Base-by-base conservation (phyloP, 2,888 invertebrate genomes). In the Drosophila paranaensis region DNA sequence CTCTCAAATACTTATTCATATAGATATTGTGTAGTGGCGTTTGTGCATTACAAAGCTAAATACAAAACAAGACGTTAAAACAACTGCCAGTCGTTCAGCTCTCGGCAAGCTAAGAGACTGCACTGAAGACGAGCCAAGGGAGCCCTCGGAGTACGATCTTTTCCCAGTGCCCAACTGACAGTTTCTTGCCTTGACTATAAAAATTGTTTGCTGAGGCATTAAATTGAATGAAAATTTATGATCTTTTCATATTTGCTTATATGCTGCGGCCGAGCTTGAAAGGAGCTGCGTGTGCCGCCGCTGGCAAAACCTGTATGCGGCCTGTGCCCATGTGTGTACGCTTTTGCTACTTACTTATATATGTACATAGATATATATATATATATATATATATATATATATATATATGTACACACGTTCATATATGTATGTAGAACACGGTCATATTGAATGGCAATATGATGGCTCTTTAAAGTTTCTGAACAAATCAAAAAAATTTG, bases 221-320 rank as follows among this genome's bases (percentile, higher is more conserved):
- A 92, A 92, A 92, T 92, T 92, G 92, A 92, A 92, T 91, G 90
- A 88, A 91, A 92, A 92, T 92, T 92, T 92, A 92, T 92, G 90
- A 89, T 90, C 89, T 87, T 88, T 90, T 89, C 88, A 91, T 91
- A 90, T 90, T 90, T 91, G 82, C 87, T 88, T 87, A 85, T 81
- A 82, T 73, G 83, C 65, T 58, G 55, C 50, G 48, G 61, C 45
- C 14, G 42, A 66, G 61, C 86, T 50, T 74, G 60, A 71, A 86
- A 80, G 70, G 70, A 88, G 64, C 80, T 73, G 74, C 70, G 65
- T 61, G 37, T 33, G 39, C 16, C 46, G 77, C 82, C 79, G 16
- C 27, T 43, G 71, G 82, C 74, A 27, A 68, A 75, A 30, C 35
- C 39, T 58, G 48, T 69, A 48, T 43, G 66, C 53, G 56, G 55